Evolutionary conservation across 2,888 invertebrate genomes (phyloP).

Genomic region (Dryomyza anilis): DNA sequence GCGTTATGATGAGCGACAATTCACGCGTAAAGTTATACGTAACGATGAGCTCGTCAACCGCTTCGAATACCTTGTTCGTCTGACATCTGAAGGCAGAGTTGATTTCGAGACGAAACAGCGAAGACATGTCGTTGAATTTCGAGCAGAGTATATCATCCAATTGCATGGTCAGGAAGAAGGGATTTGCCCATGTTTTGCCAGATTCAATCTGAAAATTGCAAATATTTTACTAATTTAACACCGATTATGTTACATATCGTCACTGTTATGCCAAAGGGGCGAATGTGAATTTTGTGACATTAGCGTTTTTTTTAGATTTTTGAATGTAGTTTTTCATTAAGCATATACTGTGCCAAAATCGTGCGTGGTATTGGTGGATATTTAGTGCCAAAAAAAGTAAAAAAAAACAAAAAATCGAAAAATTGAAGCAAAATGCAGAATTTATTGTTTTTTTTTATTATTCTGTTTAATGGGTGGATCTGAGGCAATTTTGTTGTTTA

Average conservation of each 20-base stretch:
- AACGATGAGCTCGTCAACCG: conserved; percentile 50
- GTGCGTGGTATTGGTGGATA: background rate
- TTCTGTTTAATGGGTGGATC: no score
- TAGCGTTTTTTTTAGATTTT: no score
- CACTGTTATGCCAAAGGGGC: no score
- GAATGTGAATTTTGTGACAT: no score
- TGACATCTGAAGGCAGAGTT: conserved; percentile 40
- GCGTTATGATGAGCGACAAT: conserved; percentile 49
- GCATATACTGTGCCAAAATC: no score
- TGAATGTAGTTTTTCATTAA: no score
- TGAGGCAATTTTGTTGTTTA: no score
- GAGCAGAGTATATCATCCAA: conserved; percentile 62
- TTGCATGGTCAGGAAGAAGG: conserved; percentile 60
- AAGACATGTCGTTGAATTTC: conserved; percentile 56
- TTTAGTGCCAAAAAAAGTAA: no score
- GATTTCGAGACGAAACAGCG: conserved; percentile 48
- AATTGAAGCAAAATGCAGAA: no score
- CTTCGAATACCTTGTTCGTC: conserved; percentile 49
- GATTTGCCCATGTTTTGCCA: conserved; percentile 61
- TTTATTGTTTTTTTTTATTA: no score
- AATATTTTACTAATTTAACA: background rate
- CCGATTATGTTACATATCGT: no score
- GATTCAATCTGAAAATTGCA: conserved; percentile 60
- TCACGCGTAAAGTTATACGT: conserved; percentile 48
- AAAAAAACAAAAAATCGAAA: no score